Percentiles rank a stretch among this genome's conserved stretches.
Evolutionary conservation across 1,140 invertebrate species (phyloP).

Genomic region (Neelides sp.): DNA sequence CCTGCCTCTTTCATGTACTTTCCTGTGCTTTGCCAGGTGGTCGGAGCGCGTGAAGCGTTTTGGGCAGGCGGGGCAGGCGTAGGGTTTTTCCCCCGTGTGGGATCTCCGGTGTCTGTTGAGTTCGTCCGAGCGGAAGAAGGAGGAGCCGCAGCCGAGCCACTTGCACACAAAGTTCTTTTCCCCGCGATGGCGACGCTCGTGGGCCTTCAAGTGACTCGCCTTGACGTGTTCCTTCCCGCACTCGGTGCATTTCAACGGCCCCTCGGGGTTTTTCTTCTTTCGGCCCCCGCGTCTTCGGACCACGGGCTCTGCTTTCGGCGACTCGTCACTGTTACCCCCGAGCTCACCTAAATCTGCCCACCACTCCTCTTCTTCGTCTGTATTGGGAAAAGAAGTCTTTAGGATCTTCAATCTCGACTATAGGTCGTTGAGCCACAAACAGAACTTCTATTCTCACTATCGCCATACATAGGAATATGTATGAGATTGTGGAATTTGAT

Average conservation of each 20-base stretch:
- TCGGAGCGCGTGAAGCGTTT: constrained; percentile 81
- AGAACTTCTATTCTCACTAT: too few relatives aligned
- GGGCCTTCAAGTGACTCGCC: constrained; percentile 84
- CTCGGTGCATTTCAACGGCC: constrained; percentile 17
- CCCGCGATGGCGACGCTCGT: constrained; percentile 79
- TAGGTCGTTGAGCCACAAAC: too few relatives aligned
- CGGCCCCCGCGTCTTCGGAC: too few relatives aligned
- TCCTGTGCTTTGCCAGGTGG: constrained; percentile 76
- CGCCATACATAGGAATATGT: too few relatives aligned
- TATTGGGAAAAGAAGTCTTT: too few relatives aligned
- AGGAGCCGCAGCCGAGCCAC: constrained; percentile 85
- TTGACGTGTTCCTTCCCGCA: constrained; percentile 71
- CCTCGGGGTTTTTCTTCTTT: too few relatives aligned
- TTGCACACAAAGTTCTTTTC: constrained; percentile 86
- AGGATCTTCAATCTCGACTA: too few relatives aligned
- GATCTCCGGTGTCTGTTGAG: constrained; percentile 60
- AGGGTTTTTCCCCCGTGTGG: constrained; percentile 74
- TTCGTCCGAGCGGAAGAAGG: constrained; percentile 87
- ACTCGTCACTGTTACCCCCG: too few relatives aligned
- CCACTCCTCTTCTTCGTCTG: too few relatives aligned
- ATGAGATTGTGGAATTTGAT: too few relatives aligned
- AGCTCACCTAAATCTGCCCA: too few relatives aligned
- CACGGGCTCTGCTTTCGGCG: too few relatives aligned
- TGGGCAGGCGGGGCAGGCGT: constrained; percentile 65
- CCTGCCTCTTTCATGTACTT: constrained; percentile 49